phyloP scores from a whole-genome alignment of 2,888 invertebrate species.

The Drosophila niveifrons region DNA sequence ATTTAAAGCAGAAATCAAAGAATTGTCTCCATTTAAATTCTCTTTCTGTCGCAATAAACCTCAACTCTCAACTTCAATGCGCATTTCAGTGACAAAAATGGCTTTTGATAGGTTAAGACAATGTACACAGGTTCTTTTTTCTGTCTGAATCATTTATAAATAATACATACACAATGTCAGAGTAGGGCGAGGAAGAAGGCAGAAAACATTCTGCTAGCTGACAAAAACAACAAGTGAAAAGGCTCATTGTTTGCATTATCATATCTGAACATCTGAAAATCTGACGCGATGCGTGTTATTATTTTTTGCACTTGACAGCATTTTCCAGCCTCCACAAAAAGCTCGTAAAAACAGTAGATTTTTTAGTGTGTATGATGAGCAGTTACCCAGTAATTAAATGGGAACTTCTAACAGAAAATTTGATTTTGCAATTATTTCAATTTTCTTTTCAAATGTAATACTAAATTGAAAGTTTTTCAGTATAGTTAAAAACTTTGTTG shows the following conservation, averaged over 20 bases:
- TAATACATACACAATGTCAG: constrained; percentile 28
- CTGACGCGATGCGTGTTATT: constrained; percentile 73
- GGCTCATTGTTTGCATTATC: constrained; percentile 68
- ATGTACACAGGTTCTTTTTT: constrained; percentile 32
- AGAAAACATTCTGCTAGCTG: constrained; percentile 20
- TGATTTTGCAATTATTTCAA: neutral
- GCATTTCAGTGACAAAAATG: constrained; percentile 53
- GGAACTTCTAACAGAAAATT: neutral
- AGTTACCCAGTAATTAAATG: neutral
- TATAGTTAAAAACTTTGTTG: too few species aligned
- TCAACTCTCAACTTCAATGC: constrained; percentile 11
- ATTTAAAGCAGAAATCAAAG: constrained; percentile 20
- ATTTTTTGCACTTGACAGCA: constrained; percentile 68
- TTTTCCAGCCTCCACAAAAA: constrained; percentile 46
- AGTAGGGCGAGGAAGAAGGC: neutral
- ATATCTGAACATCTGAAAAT: constrained; percentile 70
- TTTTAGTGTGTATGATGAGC: neutral
- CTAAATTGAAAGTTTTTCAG: too few species aligned
- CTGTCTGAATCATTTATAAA: constrained; percentile 48
- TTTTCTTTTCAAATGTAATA: too few species aligned
- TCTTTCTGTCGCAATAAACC: constrained; percentile 6
- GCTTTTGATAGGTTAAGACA: constrained; percentile 64
- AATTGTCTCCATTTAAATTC: constrained; percentile 13
- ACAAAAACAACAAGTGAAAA: constrained; percentile 41
- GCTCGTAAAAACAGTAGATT: constrained; percentile 6